Conservation (phyloP, 1,140 invertebrate species). For the Apis dorsata region DNA sequence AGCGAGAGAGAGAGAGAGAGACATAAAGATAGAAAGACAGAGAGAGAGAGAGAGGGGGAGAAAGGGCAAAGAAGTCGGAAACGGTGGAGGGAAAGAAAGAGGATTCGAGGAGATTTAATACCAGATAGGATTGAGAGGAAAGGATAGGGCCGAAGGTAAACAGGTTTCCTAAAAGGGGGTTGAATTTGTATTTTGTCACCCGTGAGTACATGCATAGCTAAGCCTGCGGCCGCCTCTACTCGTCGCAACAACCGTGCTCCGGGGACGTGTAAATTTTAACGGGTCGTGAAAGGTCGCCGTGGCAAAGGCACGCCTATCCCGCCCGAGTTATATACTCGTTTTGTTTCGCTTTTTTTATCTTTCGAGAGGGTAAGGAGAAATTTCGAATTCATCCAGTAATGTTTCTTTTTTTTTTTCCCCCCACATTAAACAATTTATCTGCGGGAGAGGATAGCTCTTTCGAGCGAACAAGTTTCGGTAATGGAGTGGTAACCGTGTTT, state of each 20-base stretch:
- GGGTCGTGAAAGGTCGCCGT: constrained; percentile 22
- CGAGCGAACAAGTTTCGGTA: neutral
- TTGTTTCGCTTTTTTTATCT: neutral
- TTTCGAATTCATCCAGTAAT: neutral
- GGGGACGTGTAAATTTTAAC: constrained; percentile 68
- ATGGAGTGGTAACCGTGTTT: neutral
- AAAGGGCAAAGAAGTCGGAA: constrained; percentile 46
- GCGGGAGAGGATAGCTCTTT: neutral
- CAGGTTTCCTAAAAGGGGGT: constrained; percentile 58
- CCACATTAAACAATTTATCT: neutral
- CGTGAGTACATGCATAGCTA: constrained; percentile 68
- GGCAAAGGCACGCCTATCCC: neutral
- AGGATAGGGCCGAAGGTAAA: constrained; percentile 68
- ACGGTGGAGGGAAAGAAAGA: constrained; percentile 55
- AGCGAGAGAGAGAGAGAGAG: constrained; percentile 1
- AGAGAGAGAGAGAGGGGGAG: neutral
- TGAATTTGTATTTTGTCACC: constrained; percentile 75
- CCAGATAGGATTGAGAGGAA: constrained; percentile 74
- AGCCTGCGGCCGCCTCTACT: constrained; percentile 41
- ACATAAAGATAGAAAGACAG: neutral
- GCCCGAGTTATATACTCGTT: neutral
- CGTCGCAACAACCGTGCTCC: constrained; percentile 53
- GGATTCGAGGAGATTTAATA: constrained; percentile 76
- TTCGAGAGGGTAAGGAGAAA: neutral
- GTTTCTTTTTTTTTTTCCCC: neutral